Conservation (phyloP, 1,140 invertebrate species). For the Ips nitidus region DNA sequence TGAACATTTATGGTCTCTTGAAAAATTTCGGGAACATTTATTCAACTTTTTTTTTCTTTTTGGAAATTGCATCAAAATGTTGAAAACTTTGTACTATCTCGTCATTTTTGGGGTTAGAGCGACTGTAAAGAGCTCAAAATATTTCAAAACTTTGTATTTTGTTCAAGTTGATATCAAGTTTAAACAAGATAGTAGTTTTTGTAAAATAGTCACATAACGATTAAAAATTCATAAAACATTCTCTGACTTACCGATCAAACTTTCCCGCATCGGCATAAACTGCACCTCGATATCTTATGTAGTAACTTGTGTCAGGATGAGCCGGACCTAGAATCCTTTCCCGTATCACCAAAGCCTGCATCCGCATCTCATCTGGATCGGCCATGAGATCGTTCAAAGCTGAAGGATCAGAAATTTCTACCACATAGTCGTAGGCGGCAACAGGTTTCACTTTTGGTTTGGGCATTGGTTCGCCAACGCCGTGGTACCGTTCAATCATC, state of each 20-base stretch:
- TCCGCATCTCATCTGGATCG: conserved; percentile 93
- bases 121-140: too few species aligned
- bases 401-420: conserved; percentile 76
- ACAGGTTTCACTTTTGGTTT: conserved; percentile 57
- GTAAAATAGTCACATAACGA: too few species aligned
- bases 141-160: too few species aligned
- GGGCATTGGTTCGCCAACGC: conserved; percentile 56
- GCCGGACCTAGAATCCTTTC: conserved; percentile 89
- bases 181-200: too few species aligned
- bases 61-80: too few species aligned
- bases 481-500: conserved; percentile 76
- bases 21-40: too few species aligned
- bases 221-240: background rate
- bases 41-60: too few species aligned
- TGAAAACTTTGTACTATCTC: too few species aligned
- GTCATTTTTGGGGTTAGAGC: too few species aligned
- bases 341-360: conserved; percentile 92
- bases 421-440: conserved; percentile 84
- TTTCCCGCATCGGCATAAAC: conserved; percentile 94
- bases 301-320: conserved; percentile 95
- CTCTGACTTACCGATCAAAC: conserved; percentile 64
- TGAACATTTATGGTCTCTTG: too few species aligned
- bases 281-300: conserved; percentile 89
- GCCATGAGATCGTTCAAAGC: conserved; percentile 83
- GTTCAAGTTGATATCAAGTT: too few species aligned